Evolutionary conservation across 2,888 invertebrate species (phyloP).

Genomic region (Crocallis elinguaria): DNA sequence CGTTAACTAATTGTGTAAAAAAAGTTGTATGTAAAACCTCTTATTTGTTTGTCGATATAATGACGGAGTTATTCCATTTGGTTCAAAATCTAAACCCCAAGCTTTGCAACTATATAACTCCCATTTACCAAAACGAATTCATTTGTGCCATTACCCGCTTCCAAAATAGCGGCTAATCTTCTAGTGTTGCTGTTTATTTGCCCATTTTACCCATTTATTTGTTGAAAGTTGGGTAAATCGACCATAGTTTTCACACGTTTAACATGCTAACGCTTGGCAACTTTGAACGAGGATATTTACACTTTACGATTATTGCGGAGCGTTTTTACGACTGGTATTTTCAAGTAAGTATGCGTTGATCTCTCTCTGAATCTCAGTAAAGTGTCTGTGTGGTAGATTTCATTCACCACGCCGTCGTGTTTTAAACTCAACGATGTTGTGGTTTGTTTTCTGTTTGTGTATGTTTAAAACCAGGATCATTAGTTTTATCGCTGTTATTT

Average conservation of each 20-base stretch:
- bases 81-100: conserved; percentile 16
- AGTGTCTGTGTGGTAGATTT: too few relatives aligned
- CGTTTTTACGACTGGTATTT: background rate
- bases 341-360: background rate
- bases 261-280: conserved; percentile 38
- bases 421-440: too few relatives aligned
- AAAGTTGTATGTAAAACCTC: too few relatives aligned
- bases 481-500: too few relatives aligned
- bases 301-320: conserved; percentile 5
- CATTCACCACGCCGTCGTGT: too few relatives aligned
- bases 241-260: conserved; percentile 43
- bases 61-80: conserved; percentile 11
- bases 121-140: conserved; percentile 25
- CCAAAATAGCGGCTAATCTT: conserved; percentile 32
- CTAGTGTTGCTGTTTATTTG: conserved; percentile 28
- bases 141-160: conserved; percentile 22
- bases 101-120: conserved; percentile 9
- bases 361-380: too few relatives aligned
- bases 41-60: too few relatives aligned
- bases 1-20: too few relatives aligned
- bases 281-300: conserved; percentile 30
- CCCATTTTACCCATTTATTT: conserved; percentile 37
- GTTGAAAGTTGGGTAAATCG: conserved; percentile 41
- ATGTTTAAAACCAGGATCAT: too few relatives aligned
- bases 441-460: too few relatives aligned